These are phyloP conservation scores for Patella ulyssiponensis DNA, from an alignment of 2,888 invertebrate genomes.

Conservation along the genomic window DNA sequence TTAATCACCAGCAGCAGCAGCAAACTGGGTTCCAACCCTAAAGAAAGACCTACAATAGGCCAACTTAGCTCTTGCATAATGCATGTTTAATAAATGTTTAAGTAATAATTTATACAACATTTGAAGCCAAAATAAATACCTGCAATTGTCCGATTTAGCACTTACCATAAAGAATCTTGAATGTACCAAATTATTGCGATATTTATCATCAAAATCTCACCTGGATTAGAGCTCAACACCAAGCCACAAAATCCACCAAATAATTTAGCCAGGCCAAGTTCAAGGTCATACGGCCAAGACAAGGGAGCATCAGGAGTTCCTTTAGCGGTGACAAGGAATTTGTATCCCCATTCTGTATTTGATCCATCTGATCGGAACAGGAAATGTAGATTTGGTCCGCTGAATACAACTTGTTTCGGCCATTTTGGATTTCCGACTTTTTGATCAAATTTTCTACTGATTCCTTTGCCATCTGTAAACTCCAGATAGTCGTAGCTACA, in stretches of 20 bases:
- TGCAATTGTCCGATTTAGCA: no score
- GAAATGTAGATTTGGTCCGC: conserved; percentile 67
- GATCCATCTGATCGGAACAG: conserved; percentile 70
- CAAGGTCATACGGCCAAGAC: conserved; percentile 69
- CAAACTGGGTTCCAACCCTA: no score
- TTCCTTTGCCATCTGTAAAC: conserved; percentile 67
- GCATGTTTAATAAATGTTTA: no score
- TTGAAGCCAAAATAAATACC: no score
- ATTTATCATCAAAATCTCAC: conserved; percentile 35
- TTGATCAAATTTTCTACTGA: conserved; percentile 66
- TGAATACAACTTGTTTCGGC: conserved; percentile 64
- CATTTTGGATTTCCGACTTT: conserved; percentile 69
- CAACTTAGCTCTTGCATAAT: no score
- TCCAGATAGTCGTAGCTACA: conserved; percentile 70
- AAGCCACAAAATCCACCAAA: conserved; percentile 67
- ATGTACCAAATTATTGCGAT: not conserved
- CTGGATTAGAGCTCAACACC: conserved; percentile 60
- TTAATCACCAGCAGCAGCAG: no score
- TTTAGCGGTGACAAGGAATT: conserved; percentile 69
- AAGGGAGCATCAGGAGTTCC: conserved; percentile 67
- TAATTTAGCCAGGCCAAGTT: conserved; percentile 64
- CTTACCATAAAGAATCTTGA: no score
- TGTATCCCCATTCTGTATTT: conserved; percentile 72
- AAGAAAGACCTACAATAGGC: no score
- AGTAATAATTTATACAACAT: no score